A percentile compares a stretch with the other conserved stretches of the same genome.
Evolutionary conservation across 2,888 invertebrate genomes (phyloP).

Genomic region (Synergus gifuensis): DNA sequence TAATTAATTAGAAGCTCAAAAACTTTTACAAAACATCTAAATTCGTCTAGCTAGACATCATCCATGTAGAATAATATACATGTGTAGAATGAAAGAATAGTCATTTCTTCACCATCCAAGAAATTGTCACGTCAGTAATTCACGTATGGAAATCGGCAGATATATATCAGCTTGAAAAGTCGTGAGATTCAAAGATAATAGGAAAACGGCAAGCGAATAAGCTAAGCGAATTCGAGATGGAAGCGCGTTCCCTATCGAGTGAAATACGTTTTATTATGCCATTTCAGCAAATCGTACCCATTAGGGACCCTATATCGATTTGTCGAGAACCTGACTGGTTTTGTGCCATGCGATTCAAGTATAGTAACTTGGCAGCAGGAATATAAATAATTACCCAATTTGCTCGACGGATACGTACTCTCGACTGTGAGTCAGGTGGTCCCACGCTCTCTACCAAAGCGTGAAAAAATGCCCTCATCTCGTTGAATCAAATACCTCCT

Average conservation of each 20-base stretch:
- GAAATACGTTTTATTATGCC: slow-evolving; percentile 65
- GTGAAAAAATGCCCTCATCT: slow-evolving; percentile 58
- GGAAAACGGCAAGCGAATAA: slow-evolving; percentile 39
- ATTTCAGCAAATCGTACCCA: slow-evolving; percentile 64
- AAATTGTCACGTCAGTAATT: neutral
- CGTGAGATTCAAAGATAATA: slow-evolving; percentile 27
- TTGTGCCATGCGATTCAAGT: slow-evolving; percentile 44
- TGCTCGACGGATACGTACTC: slow-evolving; percentile 61
- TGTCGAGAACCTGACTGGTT: slow-evolving; percentile 55
- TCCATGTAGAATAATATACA: neutral
- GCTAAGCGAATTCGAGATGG: slow-evolving; percentile 28
- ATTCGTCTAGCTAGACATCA: too few relatives aligned
- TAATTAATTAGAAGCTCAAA: neutral
- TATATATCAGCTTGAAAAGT: slow-evolving; percentile 18
- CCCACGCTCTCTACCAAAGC: slow-evolving; percentile 51
- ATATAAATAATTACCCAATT: slow-evolving; percentile 70
- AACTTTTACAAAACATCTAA: neutral
- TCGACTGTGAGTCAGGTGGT: slow-evolving; percentile 53
- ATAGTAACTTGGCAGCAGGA: slow-evolving; percentile 52
- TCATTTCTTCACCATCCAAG: neutral
- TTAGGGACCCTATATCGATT: slow-evolving; percentile 61
- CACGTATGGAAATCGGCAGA: neutral
- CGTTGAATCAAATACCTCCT: slow-evolving; percentile 58
- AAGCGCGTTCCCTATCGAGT: slow-evolving; percentile 51
- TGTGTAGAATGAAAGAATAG: neutral